Evolutionary conservation across 2,113 vertebrate genomes (phyloP), one percentile per base, ranked within the genome.

Genomic region (Archilochus colubris): DNA sequence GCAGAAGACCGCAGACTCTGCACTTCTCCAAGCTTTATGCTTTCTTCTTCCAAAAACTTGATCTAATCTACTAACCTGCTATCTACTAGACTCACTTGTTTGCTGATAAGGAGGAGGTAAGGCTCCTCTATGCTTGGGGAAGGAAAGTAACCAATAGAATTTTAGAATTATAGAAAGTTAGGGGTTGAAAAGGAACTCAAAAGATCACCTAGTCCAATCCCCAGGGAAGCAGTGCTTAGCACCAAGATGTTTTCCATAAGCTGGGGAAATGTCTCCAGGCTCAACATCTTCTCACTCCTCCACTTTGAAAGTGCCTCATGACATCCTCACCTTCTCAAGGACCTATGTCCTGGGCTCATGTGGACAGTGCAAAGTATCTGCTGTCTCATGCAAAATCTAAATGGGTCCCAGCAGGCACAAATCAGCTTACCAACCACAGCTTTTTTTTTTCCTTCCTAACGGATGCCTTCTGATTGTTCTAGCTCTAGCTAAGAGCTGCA

Each of bases 1-100:
- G 82, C 72, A 95, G 51, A 54, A 90, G 74, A 59, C 51, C 36
- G 2, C 75, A 94, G 82, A 90, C 88, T 91, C 93, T 84, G 80
- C 53, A 84, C 80, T 88, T 86, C 82, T 92, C 36, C 44, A 61
- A 61, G 61, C 28, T 90, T 86, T 40, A 38, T 51, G 30, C 53
- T 94, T 78, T 69, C 57, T 63, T 51, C 69, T 66, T 58, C 22
- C 16, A 27, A 59, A 88, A 91, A 75, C 51, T 93, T 23, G 22
- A 6, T 67, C 63, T 96, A 70, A 96, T 92, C 91, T 88, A 81
- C 31, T 67, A 54, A 81, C 12, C 17, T 67, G 73, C 57, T 86
- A 44, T 59, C 86, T 90, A 6, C 38, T 38, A 59, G 73, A 67
- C 72, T 94, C 80, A 86, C 80, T 53, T 61, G 3, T 63, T 78